phyloP scores from a whole-genome alignment of 2,797 vertebrate genomes.

The Sarcophilus harrisii region DNA sequence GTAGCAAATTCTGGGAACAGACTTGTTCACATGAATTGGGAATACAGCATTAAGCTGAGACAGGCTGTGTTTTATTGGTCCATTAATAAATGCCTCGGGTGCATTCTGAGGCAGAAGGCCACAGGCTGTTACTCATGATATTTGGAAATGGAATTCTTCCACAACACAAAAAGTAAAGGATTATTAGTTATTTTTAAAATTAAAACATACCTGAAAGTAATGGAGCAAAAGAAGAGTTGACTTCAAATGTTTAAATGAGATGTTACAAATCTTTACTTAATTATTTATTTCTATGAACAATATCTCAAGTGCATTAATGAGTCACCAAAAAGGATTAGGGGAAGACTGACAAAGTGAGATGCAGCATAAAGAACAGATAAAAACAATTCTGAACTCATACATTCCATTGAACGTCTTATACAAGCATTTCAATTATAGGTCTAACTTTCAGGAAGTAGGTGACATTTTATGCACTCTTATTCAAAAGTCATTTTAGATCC shows the following conservation, averaged over 20 bases:
- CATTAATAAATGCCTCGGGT: constrained; percentile 79
- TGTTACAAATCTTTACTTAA: constrained; percentile 12
- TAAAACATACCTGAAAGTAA: constrained; percentile 54
- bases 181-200: constrained; percentile 59
- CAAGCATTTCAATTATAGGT: constrained; percentile 8
- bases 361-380: constrained; percentile 1
- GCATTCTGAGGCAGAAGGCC: constrained; percentile 73
- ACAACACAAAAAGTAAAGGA: constrained; percentile 69
- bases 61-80: constrained; percentile 75
- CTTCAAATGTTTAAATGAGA: constrained; percentile 34
- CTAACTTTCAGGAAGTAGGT: neutral
- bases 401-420: constrained; percentile 33
- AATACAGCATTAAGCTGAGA: constrained; percentile 68
- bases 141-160: constrained; percentile 72
- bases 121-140: constrained; percentile 71
- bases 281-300: constrained; percentile 35
- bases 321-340: neutral
- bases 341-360: constrained; percentile 8
- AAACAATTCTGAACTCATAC: neutral
- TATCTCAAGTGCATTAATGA: constrained; percentile 45
- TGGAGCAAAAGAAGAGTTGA: constrained; percentile 62
- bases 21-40: constrained; percentile 76
- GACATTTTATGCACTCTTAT: neutral
- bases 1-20: constrained; percentile 70
- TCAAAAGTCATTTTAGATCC: constrained; percentile 25